Conservation (phyloP, 2,888 invertebrate genomes). For the Tipula vernalis region DNA sequence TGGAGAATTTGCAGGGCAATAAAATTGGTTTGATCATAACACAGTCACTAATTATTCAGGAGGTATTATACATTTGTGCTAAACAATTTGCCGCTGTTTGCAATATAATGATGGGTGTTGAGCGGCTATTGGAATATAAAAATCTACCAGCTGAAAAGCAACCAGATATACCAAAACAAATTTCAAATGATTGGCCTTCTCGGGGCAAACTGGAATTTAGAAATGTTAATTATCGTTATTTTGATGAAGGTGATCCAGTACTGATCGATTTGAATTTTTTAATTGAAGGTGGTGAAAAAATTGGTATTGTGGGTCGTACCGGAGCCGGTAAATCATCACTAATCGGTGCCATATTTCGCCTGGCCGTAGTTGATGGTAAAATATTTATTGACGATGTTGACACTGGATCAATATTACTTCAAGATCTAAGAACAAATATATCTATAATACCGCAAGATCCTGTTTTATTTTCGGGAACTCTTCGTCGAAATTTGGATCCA, state of each 20-base stretch:
- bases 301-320: slow-evolving; percentile 49
- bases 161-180: slow-evolving; percentile 22
- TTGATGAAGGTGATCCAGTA: slow-evolving; percentile 66
- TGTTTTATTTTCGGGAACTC: slow-evolving; percentile 38
- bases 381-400: slow-evolving; percentile 58
- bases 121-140: slow-evolving; percentile 57
- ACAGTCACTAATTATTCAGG: slow-evolving; percentile 38
- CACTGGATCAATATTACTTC: slow-evolving; percentile 43
- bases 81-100: slow-evolving; percentile 58
- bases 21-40: slow-evolving; percentile 42
- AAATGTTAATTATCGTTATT: slow-evolving; percentile 50
- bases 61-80: slow-evolving; percentile 55
- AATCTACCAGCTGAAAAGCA: slow-evolving; percentile 31
- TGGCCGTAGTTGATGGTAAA: slow-evolving; percentile 51
- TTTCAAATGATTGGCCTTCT: slow-evolving; percentile 36
- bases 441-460: slow-evolving; percentile 50
- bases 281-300: slow-evolving; percentile 42
- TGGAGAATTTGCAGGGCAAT: slow-evolving; percentile 25
- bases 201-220: slow-evolving; percentile 39
- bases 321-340: slow-evolving; percentile 66
- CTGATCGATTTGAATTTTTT: slow-evolving; percentile 51
- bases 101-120: slow-evolving; percentile 55
- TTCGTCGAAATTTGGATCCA: slow-evolving; percentile 57
- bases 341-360: slow-evolving; percentile 42
- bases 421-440: slow-evolving; percentile 45